Evolutionary conservation across 2,113 vertebrate species (phyloP).

Genomic region (Sinocyclocheilus rhinocerous): DNA sequence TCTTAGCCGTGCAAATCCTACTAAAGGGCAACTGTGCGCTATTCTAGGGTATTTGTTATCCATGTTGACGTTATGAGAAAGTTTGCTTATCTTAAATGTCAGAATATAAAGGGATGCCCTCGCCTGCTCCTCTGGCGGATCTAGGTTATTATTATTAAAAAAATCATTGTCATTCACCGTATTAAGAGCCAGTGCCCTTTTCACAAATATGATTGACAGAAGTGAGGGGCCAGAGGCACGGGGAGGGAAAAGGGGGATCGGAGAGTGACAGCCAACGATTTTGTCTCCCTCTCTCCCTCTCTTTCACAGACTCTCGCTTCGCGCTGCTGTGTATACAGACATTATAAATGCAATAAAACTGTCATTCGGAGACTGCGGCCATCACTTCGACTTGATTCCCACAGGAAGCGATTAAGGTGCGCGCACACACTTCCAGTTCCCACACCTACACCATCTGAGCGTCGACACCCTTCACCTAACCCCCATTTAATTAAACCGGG

Average conservation of each 20-base stretch:
- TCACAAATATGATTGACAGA: conserved; percentile 68
- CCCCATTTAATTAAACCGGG: conserved; percentile 58
- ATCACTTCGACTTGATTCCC: conserved; percentile 61
- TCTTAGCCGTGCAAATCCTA: conserved; percentile 47
- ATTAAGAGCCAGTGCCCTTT: conserved; percentile 67
- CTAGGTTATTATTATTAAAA: conserved; percentile 71
- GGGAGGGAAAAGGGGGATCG: conserved; percentile 46
- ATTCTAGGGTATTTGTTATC: conserved; percentile 45
- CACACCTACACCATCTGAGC: conserved; percentile 41
- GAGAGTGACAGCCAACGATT: conserved; percentile 52
- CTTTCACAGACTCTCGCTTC: background rate
- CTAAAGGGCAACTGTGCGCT: conserved; percentile 55
- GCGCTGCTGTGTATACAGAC: conserved; percentile 66
- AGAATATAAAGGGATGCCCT: conserved; percentile 62
- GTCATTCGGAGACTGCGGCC: conserved; percentile 69
- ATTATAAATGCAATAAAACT: conserved; percentile 79
- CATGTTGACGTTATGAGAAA: conserved; percentile 50
- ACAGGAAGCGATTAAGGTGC: conserved; percentile 43
- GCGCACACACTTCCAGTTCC: conserved; percentile 55
- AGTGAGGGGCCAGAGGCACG: conserved; percentile 31
- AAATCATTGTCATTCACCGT: conserved; percentile 72
- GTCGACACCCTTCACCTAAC: conserved; percentile 26
- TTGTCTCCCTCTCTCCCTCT: conserved; percentile 39
- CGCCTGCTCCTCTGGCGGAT: conserved; percentile 39
- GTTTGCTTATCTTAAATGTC: conserved; percentile 75